Base-by-base conservation (phyloP, 2,797 vertebrate genomes). In the Coracias cyanogaster region DNA sequence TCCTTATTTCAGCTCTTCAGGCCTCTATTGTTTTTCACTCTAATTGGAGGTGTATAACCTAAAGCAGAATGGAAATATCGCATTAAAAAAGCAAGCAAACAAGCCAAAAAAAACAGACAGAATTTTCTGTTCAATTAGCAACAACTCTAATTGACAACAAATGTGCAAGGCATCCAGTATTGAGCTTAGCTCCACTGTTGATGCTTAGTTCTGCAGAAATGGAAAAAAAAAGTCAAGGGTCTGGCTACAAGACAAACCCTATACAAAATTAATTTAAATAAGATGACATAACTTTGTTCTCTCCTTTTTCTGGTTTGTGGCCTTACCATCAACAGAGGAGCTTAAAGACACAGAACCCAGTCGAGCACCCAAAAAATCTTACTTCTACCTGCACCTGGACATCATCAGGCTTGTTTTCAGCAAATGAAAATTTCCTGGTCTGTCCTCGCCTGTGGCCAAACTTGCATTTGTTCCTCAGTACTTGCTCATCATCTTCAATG, bases 401-500 rank as follows among this genome's bases (percentile, higher is more conserved):
- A 4, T 82, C 82, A 37, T 71, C 70, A 61, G 45, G 49, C 60
- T 80, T 95, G 46, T 31, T 93, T 87, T 94, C 93, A 79, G 91
- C 52, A 85, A 77, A 74, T 29, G 78, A 33, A 81, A 94, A 79
- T 88, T 96, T 98, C 82, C 89, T 97, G 51, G 65, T 98, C 86
- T 97, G 96, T 66, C 98, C 98, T 89, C 82, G 83, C 83, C 97
- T 96, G 82, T 98, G 98, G 57, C 98, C 98, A 94, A 98, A 98
- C 86, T 98, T 98, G 67, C 62, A 97, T 74, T 98, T 98, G 91
- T 98, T 98, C 88, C 96, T 98, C 86, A 98, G 84, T 39, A 98
- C 98, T 91, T 98, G 97, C 49, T 98, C 98, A 58, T 98, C 97
- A 22, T 98, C 98, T 73, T 98, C 97, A 84, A 98, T 98, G 54